Base-by-base conservation (phyloP, 2,113 vertebrate genomes). In the Macrotus californicus region DNA sequence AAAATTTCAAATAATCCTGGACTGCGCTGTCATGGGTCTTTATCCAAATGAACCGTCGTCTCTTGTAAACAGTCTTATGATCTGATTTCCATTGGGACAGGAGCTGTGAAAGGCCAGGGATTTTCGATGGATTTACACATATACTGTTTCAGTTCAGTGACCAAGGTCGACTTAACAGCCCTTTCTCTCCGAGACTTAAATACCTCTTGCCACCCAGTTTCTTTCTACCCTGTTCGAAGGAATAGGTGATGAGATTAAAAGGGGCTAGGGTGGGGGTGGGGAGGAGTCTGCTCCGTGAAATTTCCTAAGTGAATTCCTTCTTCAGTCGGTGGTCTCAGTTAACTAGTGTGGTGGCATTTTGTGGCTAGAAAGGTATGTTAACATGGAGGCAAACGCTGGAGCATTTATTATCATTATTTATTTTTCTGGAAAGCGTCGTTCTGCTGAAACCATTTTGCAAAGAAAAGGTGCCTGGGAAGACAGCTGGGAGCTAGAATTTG, bases 81-180 rank as follows among this genome's bases (percentile, higher is more conserved):
- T 99, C 99, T 99, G 98, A 99, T 99, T 99, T 99, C 99, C 98
- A 98, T 61, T 97, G 99, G 98, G 98, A 99, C 98, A 94, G 59
- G 97, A 98, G 98, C 97, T 98, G 98, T 98, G 98, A 99, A 98
- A 98, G 98, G 98, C 97, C 96, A 97, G 98, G 99, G 99, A 99
- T 99, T 99, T 99, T 98, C 93, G 15, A 98, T 98, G 99, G 99
- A 99, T 99, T 99, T 99, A 99, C 99, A 99, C 99, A 39, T 99
- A 99, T 99, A 99, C 98, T 97, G 98, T 99, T 99, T 99, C 99
- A 99, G 98, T 99, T 97, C 98, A 98, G 98, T 99, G 98, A 98
- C 98, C 98, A 98, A 99, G 99, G 99, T 99, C 96, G 96, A 98
- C 97, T 98, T 98, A 98, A 97, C 98, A 98, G 98, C 97, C 98